phyloP scores from a whole-genome alignment of 2,797 vertebrate genomes.

The Pseudochirops cupreus region DNA sequence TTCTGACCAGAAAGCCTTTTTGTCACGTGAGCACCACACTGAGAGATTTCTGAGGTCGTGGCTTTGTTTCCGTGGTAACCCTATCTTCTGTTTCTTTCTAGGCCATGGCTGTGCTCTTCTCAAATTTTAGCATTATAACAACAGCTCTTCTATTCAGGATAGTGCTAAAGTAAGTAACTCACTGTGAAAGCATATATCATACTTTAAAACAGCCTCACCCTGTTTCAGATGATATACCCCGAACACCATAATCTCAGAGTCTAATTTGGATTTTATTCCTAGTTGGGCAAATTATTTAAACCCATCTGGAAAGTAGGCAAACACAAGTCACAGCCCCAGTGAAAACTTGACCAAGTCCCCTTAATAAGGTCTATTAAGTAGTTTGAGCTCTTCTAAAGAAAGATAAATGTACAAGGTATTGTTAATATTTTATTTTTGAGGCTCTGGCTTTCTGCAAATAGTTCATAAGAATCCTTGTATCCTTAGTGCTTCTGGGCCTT shows the following conservation, averaged over 20 bases:
- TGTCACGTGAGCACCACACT: conserved; percentile 56
- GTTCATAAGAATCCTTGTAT: not conserved
- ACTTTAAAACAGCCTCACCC: conserved; percentile 18
- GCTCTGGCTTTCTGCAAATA: conserved; percentile 40
- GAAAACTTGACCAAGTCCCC: conserved; percentile 15
- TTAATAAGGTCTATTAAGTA: conserved; percentile 20
- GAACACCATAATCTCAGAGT: conserved; percentile 38
- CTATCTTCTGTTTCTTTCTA: conserved; percentile 84
- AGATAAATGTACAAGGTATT: not conserved
- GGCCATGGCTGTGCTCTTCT: conserved; percentile 98
- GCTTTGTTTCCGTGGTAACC: conserved; percentile 73
- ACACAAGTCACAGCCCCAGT: not conserved
- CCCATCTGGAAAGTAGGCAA: conserved; percentile 5
- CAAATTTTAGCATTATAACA: conserved; percentile 98
- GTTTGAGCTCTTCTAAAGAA: conserved; percentile 28
- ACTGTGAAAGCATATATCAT: conserved; percentile 65
- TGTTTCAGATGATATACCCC: conserved; percentile 51
- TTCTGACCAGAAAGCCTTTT: conserved; percentile 65
- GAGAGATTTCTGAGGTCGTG: conserved; percentile 60
- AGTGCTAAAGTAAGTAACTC: conserved; percentile 94
- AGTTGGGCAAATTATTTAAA: conserved; percentile 28
- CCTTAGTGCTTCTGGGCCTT: not conserved
- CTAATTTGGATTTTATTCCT: conserved; percentile 57
- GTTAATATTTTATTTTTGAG: conserved; percentile 56
- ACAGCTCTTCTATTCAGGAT: conserved; percentile 97